Evolutionary conservation across 2,113 vertebrate genomes (phyloP).

Genomic region (Chloropsis hardwickii): DNA sequence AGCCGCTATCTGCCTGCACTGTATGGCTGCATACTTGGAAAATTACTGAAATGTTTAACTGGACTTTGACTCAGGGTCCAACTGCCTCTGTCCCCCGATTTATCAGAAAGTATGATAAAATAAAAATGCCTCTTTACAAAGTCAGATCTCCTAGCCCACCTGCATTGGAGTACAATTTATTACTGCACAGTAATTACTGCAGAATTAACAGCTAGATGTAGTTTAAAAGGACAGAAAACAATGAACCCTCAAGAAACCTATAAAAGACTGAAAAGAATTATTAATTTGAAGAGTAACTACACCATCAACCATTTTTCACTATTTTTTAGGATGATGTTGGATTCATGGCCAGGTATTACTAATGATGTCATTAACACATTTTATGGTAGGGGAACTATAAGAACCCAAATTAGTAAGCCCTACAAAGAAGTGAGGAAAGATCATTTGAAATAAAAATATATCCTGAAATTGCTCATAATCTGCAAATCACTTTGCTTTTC

Average conservation of each 20-base stretch:
- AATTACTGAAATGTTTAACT: slow-evolving; percentile 57
- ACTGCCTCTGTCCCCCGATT: background rate
- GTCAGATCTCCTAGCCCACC: background rate
- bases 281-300: background rate
- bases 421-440: background rate
- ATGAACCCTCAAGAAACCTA: background rate
- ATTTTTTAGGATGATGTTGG: background rate
- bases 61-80: slow-evolving; percentile 35
- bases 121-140: slow-evolving; percentile 11
- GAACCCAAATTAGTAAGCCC: background rate
- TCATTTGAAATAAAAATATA: background rate
- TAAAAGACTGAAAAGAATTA: background rate
- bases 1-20: background rate
- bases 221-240: slow-evolving; percentile 18
- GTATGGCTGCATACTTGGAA: background rate
- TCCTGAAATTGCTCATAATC: background rate
- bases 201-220: background rate
- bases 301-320: background rate
- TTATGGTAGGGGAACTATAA: background rate
- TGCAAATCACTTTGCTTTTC: background rate
- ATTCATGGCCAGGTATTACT: background rate
- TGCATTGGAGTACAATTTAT: background rate
- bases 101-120: background rate
- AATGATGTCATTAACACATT: background rate
- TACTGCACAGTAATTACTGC: background rate